Evolutionary conservation across 2,797 vertebrate genomes (phyloP).

Genomic region (Falco rusticolus): DNA sequence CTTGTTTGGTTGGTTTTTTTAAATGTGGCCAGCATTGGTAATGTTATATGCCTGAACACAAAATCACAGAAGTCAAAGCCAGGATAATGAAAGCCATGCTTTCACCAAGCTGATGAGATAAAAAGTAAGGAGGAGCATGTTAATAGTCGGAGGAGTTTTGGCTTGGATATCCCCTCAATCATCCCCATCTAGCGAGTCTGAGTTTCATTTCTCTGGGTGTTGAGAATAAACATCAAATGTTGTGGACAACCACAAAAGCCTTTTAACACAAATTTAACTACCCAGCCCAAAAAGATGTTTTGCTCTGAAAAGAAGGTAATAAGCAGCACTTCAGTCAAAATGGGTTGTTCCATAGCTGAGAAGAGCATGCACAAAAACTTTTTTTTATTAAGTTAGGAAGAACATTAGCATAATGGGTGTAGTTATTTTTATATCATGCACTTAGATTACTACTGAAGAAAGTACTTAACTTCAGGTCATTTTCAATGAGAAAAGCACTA

Average conservation of each 20-base stretch:
- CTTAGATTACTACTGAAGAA: constrained; percentile 7
- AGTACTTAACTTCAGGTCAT: neutral
- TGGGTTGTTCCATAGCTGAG: neutral
- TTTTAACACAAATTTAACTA: neutral
- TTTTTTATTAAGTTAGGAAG: neutral
- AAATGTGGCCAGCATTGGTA: neutral
- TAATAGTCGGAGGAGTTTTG: neutral
- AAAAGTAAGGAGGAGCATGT: neutral
- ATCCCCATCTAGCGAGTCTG: neutral
- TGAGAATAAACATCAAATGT: neutral
- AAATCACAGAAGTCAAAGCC: neutral
- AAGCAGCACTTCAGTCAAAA: neutral
- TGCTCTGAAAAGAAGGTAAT: neutral
- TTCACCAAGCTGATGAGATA: neutral
- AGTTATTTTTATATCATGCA: neutral
- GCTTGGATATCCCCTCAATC: neutral
- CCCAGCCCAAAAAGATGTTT: neutral
- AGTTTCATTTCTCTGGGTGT: neutral
- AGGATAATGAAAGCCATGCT: neutral
- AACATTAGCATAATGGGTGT: neutral
- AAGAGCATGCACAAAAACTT: neutral
- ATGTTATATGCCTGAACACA: neutral
- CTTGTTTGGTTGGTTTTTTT: neutral
- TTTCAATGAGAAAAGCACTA: constrained; percentile 12
- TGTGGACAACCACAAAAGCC: neutral